Percentiles rank a stretch among this genome's conserved stretches.
These are phyloP conservation scores for Neotoma lepida DNA, from an alignment of 2,113 vertebrate genomes.

Conservation along the genomic window DNA sequence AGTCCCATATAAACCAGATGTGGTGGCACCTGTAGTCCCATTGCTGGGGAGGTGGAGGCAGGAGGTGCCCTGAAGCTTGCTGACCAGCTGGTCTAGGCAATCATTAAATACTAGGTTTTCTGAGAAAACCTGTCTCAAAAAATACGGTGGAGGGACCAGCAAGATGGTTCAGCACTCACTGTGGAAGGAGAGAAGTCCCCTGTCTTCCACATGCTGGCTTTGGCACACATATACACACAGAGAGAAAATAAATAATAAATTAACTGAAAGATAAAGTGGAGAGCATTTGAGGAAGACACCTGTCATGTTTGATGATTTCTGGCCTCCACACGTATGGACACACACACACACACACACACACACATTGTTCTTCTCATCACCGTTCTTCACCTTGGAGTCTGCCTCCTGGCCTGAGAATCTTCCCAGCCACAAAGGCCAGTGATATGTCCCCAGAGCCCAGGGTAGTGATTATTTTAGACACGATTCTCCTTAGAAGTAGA, in stretches of 20 bases:
- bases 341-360: background rate
- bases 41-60: background rate
- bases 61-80: background rate
- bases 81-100: background rate
- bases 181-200: background rate
- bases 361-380: background rate
- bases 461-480: background rate
- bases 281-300: background rate
- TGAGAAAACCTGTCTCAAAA: background rate
- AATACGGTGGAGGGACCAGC: background rate
- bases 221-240: background rate
- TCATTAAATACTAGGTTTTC: too few relatives aligned
- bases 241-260: background rate
- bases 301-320: background rate
- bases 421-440: background rate
- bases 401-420: background rate
- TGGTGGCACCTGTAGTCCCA: background rate
- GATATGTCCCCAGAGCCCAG: background rate
- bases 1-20: background rate
- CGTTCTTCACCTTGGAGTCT: background rate
- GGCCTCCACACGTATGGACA: background rate
- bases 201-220: background rate
- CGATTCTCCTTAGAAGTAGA: constrained; percentile 8
- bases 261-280: background rate
- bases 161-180: background rate